Evolutionary conservation across 2,113 vertebrate species (phyloP).

Genomic region (Pterocles orientalis): DNA sequence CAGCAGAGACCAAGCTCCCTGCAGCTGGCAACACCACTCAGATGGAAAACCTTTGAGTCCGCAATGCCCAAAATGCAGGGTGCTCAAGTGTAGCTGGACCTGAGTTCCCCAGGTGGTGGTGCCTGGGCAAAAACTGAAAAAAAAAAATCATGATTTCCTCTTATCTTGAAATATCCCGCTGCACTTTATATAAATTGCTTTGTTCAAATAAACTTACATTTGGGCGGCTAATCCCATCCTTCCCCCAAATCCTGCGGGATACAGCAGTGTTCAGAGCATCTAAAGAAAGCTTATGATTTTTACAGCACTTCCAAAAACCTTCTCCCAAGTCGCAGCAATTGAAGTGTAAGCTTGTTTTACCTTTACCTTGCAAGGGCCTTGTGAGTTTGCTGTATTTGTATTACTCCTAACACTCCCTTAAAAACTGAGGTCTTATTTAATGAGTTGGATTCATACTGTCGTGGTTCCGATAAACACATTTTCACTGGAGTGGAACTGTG

Average conservation of each 20-base stretch:
- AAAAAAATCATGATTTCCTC: neutral
- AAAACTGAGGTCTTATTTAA: neutral
- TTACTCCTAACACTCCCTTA: neutral
- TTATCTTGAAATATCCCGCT: neutral
- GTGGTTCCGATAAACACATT: neutral
- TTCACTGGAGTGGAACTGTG: neutral
- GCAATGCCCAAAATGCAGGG: neutral
- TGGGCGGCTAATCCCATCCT: neutral
- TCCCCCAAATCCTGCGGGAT: neutral
- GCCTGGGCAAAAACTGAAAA: neutral
- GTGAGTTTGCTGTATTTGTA: neutral
- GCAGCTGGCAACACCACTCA: neutral
- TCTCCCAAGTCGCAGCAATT: neutral
- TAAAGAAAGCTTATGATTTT: neutral
- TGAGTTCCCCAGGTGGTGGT: neutral
- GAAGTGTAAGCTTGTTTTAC: neutral
- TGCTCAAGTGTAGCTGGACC: neutral
- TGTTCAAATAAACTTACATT: neutral
- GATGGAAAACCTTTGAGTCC: neutral
- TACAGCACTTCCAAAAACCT: neutral
- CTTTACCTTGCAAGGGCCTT: neutral
- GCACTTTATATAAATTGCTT: neutral
- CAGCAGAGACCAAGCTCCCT: neutral
- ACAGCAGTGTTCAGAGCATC: neutral
- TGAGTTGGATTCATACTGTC: neutral